A percentile compares a stretch with the other conserved stretches of the same genome.
Conservation (phyloP, 2,113 vertebrate genomes). For the Caretta caretta region DNA sequence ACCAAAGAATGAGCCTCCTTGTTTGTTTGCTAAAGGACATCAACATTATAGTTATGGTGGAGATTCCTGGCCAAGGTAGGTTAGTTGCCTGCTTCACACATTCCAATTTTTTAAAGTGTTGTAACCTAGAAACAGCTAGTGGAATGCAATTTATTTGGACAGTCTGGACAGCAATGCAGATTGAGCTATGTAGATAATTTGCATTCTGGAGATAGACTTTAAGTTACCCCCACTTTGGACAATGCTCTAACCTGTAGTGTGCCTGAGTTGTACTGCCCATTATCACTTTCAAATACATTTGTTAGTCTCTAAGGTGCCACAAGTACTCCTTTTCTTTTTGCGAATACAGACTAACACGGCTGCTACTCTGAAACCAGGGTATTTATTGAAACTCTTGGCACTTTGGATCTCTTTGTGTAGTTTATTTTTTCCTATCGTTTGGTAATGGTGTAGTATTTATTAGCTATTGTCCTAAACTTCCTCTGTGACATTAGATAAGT, state of each 20-base stretch:
- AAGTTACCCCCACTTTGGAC: background rate
- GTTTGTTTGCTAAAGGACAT: conserved; percentile 68
- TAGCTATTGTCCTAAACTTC: background rate
- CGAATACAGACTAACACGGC: too few species aligned
- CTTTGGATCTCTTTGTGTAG: background rate
- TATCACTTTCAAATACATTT: background rate
- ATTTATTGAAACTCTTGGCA: background rate
- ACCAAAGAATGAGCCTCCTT: conserved; percentile 38
- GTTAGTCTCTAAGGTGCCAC: too few species aligned
- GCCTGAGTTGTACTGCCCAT: background rate
- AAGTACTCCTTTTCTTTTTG: too few species aligned
- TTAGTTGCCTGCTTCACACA: background rate
- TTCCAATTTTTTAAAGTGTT: background rate
- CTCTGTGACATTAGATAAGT: background rate
- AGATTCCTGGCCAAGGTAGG: conserved; percentile 68
- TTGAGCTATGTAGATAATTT: background rate
- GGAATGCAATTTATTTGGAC: background rate
- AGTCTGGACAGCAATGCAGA: background rate
- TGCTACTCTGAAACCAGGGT: too few species aligned
- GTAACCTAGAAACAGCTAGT: background rate
- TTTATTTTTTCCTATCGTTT: background rate
- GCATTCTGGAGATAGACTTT: background rate
- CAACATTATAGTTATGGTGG: conserved; percentile 65
- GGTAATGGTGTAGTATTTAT: background rate
- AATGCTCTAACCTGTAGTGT: background rate